These are phyloP conservation scores for Phrynocephalus versicolor DNA, from an alignment of 2,113 vertebrate species.

Conservation along the genomic window DNA sequence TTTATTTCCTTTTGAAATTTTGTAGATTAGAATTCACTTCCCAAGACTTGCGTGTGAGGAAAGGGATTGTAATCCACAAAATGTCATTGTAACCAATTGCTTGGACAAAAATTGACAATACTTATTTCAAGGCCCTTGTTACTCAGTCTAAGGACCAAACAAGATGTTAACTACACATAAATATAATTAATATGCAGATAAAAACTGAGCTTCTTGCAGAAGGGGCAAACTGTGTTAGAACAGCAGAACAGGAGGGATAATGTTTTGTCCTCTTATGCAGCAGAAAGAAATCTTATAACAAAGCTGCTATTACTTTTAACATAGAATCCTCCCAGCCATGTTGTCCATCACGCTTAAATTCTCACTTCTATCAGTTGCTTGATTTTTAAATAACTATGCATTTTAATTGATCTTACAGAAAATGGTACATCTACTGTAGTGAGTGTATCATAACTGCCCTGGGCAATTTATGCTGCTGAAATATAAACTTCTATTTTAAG, in stretches of 20 bases:
- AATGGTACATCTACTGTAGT: not conserved
- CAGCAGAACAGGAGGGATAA: not conserved
- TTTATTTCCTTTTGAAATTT: too few relatives aligned
- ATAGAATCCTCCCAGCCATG: too few relatives aligned
- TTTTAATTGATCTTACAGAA: not conserved
- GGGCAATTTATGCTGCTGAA: slow-evolving; percentile 64
- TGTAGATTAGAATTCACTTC: too few relatives aligned
- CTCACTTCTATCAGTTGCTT: too few relatives aligned
- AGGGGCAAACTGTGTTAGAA: not conserved
- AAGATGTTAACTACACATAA: not conserved
- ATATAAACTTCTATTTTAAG: slow-evolving; percentile 70
- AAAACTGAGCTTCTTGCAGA: not conserved
- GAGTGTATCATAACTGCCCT: not conserved
- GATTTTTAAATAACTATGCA: not conserved
- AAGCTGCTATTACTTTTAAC: too few relatives aligned
- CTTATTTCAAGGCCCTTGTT: too few relatives aligned
- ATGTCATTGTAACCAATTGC: not conserved
- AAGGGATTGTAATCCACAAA: too few relatives aligned
- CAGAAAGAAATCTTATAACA: too few relatives aligned
- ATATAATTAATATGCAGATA: not conserved
- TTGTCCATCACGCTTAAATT: too few relatives aligned
- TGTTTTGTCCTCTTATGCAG: too few relatives aligned
- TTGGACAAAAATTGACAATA: not conserved
- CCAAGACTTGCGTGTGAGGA: too few relatives aligned
- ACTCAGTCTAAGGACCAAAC: not conserved